Conservation (phyloP, 2,113 vertebrate genomes). For the Neopipo cinnamomea region DNA sequence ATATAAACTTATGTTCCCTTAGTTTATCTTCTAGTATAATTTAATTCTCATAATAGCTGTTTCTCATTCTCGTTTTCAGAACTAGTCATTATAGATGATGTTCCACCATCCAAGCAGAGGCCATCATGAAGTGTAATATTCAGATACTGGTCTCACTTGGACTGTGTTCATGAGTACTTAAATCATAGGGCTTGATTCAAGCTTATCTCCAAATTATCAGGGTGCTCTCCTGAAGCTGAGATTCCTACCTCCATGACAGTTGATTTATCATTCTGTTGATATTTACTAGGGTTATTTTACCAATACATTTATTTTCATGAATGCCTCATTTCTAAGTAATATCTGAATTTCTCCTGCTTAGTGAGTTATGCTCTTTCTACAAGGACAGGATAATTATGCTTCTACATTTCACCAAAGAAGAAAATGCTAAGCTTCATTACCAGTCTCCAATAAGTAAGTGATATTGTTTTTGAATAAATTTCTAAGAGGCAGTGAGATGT, state of each 20-base stretch:
- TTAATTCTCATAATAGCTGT: not conserved
- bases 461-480: not conserved
- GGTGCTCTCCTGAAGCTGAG: not conserved
- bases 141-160: not conserved
- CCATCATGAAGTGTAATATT: not conserved
- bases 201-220: not conserved
- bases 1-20: not conserved
- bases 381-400: not conserved
- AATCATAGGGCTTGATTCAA: not conserved
- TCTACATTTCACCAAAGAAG: not conserved
- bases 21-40: not conserved
- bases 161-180: not conserved
- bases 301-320: not conserved
- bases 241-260: not conserved
- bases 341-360: not conserved
- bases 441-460: not conserved
- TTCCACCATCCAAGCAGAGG: not conserved
- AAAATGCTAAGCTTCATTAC: constrained; percentile 19
- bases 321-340: not conserved
- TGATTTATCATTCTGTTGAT: not conserved
- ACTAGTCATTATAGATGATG: not conserved
- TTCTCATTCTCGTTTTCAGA: not conserved
- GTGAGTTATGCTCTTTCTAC: not conserved
- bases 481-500: not conserved
- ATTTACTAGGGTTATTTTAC: constrained; percentile 20